Conservation (phyloP, 30 jellyfish, hydroid and myxozoan genomes). For the Turritopsis rubra region DNA sequence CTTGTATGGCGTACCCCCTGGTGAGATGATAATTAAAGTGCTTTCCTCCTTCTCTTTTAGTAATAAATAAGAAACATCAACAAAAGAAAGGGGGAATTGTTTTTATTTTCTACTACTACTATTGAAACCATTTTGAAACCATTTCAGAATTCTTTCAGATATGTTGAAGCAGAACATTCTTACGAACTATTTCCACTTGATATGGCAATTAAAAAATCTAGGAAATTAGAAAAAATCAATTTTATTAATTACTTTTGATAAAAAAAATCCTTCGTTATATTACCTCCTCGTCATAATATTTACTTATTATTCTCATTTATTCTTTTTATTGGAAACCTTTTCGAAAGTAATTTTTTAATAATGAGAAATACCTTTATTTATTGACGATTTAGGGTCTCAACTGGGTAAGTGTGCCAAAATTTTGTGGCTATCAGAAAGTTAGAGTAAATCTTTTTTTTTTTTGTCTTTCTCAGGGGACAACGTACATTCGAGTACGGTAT, state of each 20-base stretch:
- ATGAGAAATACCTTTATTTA: no score
- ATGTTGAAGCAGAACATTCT: background rate
- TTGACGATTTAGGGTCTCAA: no score
- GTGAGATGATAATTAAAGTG: background rate
- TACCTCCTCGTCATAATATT: no score
- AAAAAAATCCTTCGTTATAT: no score
- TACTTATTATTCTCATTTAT: no score
- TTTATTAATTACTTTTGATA: background rate
- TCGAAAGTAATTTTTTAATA: no score
- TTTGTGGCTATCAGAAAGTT: no score
- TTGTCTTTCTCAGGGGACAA: no score
- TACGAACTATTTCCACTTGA: background rate
- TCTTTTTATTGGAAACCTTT: no score
- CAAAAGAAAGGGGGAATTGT: background rate
- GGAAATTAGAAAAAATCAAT: background rate
- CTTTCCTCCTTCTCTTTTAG: background rate
- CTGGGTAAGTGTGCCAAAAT: no score
- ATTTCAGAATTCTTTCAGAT: background rate
- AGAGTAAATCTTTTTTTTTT: no score
- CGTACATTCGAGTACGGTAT: no score
- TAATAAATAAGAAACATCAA: background rate
- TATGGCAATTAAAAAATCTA: background rate
- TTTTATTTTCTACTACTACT: background rate
- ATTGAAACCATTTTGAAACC: background rate
- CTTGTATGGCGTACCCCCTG: background rate